Base-by-base conservation (phyloP, 2,797 vertebrate genomes). In the Chloroceryle amazona region DNA sequence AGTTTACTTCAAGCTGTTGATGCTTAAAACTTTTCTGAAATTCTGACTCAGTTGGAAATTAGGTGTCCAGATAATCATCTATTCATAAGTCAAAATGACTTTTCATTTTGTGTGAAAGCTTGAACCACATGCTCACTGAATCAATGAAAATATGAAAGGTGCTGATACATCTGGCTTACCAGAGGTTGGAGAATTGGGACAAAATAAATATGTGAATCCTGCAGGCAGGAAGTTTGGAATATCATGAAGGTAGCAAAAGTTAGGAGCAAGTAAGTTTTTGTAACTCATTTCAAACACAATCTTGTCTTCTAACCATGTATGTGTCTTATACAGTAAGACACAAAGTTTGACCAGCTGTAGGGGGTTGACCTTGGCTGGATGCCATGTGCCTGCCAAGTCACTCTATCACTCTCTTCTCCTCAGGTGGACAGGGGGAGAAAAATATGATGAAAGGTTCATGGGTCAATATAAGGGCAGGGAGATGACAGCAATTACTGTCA, bases 401-500 rank as follows among this genome's bases (percentile, higher is more conserved):
- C 31, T 80, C 39, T 66, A 7, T 41, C 39, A 10, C 20, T 58
- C 11, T 25, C 29, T 25, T 5, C 15, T 82, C 35, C 35, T 37
- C 39, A 67, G 3, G 4, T 44, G 58, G 13, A 33, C 5, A 19
- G 15, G 13, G 15, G 3, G 6, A 63, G 23, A 41, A 46, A 29
- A 63, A 9, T 22, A 25, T 2, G 6, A 2, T 0, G 0, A 70
- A 88, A 44, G 13, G 12, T 31, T 74, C 2, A 1, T 44, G 46
- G 21, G 28, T 52, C 3, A 8, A 74, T 23, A 21, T 26, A 65
- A 55, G 65, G 33, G n/a, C 13, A 20, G 16, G 20, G 44, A 58
- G 39, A 42, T 60, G 58, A 46, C 29, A 33, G 29, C 19, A 39
- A 1, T 73, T 60, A 66, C 15, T 5, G 19, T 46, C 46, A 46